Evolutionary conservation across 2,888 invertebrate species (phyloP), one percentile per base, ranked within the genome.

Genomic region (Tetranychus truncatus): DNA sequence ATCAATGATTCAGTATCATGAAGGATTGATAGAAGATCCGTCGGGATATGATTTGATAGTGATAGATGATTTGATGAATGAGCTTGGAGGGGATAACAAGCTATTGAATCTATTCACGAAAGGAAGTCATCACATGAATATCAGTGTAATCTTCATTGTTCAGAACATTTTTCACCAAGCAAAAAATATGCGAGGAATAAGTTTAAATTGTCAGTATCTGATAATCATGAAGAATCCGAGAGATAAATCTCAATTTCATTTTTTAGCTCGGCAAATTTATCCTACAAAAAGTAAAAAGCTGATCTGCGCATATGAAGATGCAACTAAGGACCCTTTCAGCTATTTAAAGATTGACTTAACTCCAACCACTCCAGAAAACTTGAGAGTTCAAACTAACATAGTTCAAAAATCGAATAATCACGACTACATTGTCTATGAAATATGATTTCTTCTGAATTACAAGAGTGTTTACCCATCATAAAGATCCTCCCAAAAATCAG

Each of bases 91-190:
- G 1, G 66, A 76, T 66, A 66, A 46, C 15, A 2, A 21, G 1
- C 24, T 74, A 18, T 46, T 46, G 7, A n/a, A 76, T 66, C 65
- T 77, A 65, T 77, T 77, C 21, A 77, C 77, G 20, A 74, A 55
- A 65, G 76, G 75, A 3, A 72, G 55, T n/a, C 77, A 77, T 73
- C 75, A 76, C 71, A 20, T 73, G 21, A 77, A 77, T 44, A 34
- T 74, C 4, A 76, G 74, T 73, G 45, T 77, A 15, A 72, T 77
- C 1, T 76, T 76, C 55, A 72, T 76, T 7, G 71, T 71, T 0
- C 77, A 77, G 71, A 75, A 76, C 34, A 66, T 76, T 20, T 77
- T 77, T 21, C 67, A 75, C 9, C 74, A 77, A 66, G 69, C 46
- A 2, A 72, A 67, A 44, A n/a, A 74, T n/a, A 75, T 74, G 74